Conservation (phyloP, 2,113 vertebrate species). For the Mirounga angustirostris region DNA sequence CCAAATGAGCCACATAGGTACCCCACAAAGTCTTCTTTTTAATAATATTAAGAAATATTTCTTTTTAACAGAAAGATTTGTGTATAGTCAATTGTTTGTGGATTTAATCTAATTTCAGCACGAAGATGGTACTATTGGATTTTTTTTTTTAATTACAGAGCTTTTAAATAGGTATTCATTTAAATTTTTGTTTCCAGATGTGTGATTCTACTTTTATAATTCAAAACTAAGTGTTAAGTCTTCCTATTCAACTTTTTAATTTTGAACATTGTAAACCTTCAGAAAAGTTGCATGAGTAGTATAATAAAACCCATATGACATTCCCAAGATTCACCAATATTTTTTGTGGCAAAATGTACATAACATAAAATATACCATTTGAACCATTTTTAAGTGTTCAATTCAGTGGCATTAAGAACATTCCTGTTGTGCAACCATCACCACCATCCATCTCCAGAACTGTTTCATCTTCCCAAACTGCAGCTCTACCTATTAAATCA, state of each 20-base stretch:
- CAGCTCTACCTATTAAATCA: background rate
- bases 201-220: conserved; percentile 1
- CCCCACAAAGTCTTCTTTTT: background rate
- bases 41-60: background rate
- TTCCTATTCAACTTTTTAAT: conserved; percentile 19
- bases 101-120: conserved; percentile 10
- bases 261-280: background rate
- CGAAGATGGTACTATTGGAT: background rate
- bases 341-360: background rate
- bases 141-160: conserved; percentile 1
- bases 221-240: conserved; percentile 48
- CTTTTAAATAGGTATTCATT: conserved; percentile 36
- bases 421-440: background rate
- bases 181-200: conserved; percentile 7
- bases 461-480: background rate
- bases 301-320: background rate
- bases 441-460: background rate
- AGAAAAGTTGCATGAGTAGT: conserved; percentile 31
- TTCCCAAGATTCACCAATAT: background rate
- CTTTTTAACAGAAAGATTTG: background rate
- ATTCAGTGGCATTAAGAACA: background rate
- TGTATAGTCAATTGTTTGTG: background rate
- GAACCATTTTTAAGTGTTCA: background rate
- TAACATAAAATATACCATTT: background rate
- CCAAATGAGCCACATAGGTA: too few species aligned